phyloP scores from a whole-genome alignment of 1,140 invertebrate genomes.

The Drosophila bocqueti region DNA sequence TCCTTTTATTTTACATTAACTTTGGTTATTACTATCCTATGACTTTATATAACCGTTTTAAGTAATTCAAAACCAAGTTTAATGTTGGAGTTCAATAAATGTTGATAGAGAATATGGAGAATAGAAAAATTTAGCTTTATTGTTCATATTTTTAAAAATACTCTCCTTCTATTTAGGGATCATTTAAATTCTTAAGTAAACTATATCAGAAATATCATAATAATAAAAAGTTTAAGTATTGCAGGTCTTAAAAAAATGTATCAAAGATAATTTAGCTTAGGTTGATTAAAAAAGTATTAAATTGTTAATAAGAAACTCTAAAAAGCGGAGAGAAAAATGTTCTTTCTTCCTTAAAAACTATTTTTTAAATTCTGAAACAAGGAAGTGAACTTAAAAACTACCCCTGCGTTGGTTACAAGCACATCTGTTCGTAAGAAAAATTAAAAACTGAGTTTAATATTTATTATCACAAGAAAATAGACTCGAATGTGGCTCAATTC shows the following conservation, averaged over 20 bases:
- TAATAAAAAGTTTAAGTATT: background rate
- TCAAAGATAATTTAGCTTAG: background rate
- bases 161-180: too few relatives aligned
- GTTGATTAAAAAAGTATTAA: background rate
- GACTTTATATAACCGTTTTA: background rate
- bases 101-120: too few relatives aligned
- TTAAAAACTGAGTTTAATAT: background rate
- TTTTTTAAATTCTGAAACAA: background rate
- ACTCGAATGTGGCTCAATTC: slow-evolving; percentile 17
- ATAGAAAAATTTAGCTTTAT: background rate
- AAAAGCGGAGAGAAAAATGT: too few relatives aligned
- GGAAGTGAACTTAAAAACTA: background rate
- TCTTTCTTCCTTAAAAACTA: background rate
- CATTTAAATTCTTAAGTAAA: too few relatives aligned
- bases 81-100: background rate
- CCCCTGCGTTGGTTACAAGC: fast-evolving
- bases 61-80: too few relatives aligned
- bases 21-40: too few relatives aligned
- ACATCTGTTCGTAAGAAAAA: background rate
- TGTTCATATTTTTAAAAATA: background rate
- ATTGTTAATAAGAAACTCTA: too few relatives aligned
- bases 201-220: too few relatives aligned
- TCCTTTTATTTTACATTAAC: too few relatives aligned
- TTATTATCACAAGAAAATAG: background rate
- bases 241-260: too few relatives aligned